phyloP scores from a whole-genome alignment of 2,888 invertebrate genomes.

The Spodoptera littoralis region DNA sequence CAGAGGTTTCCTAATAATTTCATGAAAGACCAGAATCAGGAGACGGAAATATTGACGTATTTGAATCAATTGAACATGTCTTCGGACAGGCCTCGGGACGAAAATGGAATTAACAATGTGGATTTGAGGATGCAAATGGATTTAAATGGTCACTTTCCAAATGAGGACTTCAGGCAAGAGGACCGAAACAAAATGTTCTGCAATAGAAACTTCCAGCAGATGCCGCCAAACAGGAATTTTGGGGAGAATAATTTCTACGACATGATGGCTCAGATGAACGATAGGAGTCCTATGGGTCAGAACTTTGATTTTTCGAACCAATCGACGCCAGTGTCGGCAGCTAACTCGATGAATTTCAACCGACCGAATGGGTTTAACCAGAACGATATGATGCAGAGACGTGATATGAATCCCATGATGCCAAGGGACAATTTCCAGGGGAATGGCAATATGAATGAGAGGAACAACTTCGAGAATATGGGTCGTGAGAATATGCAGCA shows the following conservation, averaged over 20 bases:
- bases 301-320: conserved; percentile 78
- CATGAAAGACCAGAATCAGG: conserved; percentile 75
- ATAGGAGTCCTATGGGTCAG: conserved; percentile 72
- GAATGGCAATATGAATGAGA: conserved; percentile 68
- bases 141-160: conserved; percentile 75
- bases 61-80: conserved; percentile 77
- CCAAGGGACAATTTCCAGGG: conserved; percentile 72
- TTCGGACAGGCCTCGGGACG: conserved; percentile 72
- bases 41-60: conserved; percentile 77
- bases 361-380: conserved; percentile 78
- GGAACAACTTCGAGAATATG: conserved; percentile 73
- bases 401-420: conserved; percentile 75
- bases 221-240: conserved; percentile 73
- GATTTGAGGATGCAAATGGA: conserved; percentile 80
- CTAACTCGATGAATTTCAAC: conserved; percentile 70
- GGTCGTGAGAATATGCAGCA: conserved; percentile 76
- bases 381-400: conserved; percentile 77
- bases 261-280: conserved; percentile 74
- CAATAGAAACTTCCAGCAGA: conserved; percentile 73
- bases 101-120: conserved; percentile 68
- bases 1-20: conserved; percentile 72
- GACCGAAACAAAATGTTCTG: conserved; percentile 78
- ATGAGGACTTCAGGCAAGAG: conserved; percentile 70
- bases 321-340: conserved; percentile 65
- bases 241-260: conserved; percentile 78